These are phyloP conservation scores for Rhincodon typus DNA, from an alignment of 2,797 vertebrate genomes.

Conservation along the genomic window DNA sequence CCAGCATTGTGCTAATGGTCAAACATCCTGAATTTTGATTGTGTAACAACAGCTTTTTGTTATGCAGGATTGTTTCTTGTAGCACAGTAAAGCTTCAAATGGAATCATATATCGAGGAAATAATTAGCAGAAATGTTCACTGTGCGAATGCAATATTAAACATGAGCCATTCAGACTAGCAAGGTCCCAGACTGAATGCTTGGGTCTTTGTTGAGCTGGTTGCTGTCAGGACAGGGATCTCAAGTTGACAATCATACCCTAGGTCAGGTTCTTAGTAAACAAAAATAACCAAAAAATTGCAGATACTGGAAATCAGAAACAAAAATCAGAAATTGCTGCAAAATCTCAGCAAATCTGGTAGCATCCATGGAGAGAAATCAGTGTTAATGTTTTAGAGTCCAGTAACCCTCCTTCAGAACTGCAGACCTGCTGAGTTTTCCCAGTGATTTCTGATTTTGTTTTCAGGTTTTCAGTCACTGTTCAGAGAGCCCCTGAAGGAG, in stretches of 20 bases:
- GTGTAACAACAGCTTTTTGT: neutral
- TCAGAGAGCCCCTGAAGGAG: too few species aligned
- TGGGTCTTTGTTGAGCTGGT: neutral
- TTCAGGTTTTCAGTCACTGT: too few species aligned
- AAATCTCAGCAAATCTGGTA: too few species aligned
- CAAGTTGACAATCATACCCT: neutral
- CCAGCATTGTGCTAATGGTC: neutral
- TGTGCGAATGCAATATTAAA: neutral
- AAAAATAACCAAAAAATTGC: too few species aligned
- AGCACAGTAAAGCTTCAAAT: neutral
- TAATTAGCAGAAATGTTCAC: neutral
- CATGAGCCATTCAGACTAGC: neutral
- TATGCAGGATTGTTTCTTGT: neutral
- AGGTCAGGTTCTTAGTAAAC: neutral
- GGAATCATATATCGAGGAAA: neutral
- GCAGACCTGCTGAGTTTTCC: too few species aligned
- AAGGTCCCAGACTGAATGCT: neutral
- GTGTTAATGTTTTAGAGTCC: too few species aligned
- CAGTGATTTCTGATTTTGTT: neutral
- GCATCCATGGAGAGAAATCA: too few species aligned
- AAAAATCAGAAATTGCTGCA: too few species aligned
- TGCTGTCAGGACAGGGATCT: neutral
- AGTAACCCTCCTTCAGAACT: too few species aligned
- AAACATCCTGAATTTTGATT: neutral
- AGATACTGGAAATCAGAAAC: too few species aligned